phyloP scores from a whole-genome alignment of 2,113 vertebrate species.

The Platichthys stellatus region DNA sequence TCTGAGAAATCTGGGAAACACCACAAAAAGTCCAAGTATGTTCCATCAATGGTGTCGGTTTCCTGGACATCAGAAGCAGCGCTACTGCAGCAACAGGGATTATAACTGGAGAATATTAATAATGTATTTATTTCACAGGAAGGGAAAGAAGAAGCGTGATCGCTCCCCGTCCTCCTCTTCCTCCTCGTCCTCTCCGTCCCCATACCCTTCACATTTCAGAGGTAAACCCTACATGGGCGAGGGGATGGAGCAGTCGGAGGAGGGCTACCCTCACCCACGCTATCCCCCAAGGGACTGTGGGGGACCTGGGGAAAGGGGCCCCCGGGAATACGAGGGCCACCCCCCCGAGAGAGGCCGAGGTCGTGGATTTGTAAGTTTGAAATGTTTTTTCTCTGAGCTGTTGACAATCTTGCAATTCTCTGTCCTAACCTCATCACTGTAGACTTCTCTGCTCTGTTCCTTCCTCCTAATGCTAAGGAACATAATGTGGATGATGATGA shows the following conservation, averaged over 20 bases:
- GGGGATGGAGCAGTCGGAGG: conserved; percentile 87
- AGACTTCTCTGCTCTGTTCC: conserved; percentile 65
- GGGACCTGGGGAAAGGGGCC: conserved; percentile 69
- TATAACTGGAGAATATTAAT: not conserved
- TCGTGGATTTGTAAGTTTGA: conserved; percentile 81
- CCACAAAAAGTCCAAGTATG: conserved; percentile 94
- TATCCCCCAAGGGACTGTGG: conserved; percentile 80
- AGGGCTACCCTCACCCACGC: conserved; percentile 88
- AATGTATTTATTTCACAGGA: conserved; percentile 78
- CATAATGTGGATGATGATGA: conserved; percentile 67
- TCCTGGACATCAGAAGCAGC: not conserved
- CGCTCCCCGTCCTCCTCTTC: conserved; percentile 94
- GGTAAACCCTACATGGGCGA: conserved; percentile 88
- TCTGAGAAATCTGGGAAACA: conserved; percentile 94
- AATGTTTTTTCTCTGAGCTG: conserved; percentile 1
- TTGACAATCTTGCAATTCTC: conserved; percentile 45
- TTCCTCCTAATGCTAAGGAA: conserved; percentile 57
- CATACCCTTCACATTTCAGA: conserved; percentile 81
- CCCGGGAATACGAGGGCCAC: conserved; percentile 76
- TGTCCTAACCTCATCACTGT: conserved; percentile 56
- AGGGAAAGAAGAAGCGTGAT: conserved; percentile 92
- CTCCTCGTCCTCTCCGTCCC: conserved; percentile 90
- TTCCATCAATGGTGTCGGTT: not conserved
- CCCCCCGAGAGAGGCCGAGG: conserved; percentile 74
- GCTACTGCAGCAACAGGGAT: too few species aligned